Percentiles rank a stretch among this genome's conserved stretches.
These are phyloP conservation scores for Propithecus perrieri DNA, from an alignment of 2,797 vertebrate genomes.

Conservation along the genomic window DNA sequence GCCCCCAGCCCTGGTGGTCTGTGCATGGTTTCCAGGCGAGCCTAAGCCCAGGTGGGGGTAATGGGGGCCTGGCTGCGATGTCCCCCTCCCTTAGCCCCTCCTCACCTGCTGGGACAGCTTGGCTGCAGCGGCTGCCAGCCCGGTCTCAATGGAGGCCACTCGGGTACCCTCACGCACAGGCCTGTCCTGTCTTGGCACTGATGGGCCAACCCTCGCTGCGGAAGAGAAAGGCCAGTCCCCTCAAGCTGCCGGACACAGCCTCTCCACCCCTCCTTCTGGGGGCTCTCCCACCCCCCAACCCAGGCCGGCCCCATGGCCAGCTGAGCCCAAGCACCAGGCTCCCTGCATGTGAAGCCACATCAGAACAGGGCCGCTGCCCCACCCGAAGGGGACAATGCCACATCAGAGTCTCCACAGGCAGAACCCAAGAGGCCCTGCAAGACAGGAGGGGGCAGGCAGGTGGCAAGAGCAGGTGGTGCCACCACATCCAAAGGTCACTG, in stretches of 20 bases:
- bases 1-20: background rate
- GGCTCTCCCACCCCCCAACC: background rate
- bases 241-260: fast-evolving
- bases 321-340: background rate
- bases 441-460: fast-evolving
- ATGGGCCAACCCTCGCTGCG: slow-evolving; percentile 95
- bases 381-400: background rate
- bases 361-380: background rate
- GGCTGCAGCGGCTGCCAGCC: slow-evolving; percentile 95
- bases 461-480: background rate
- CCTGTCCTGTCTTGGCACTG: slow-evolving; percentile 95
- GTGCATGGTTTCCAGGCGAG: background rate
- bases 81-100: background rate
- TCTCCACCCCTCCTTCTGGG: fast-evolving
- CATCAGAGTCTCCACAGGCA: background rate
- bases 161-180: slow-evolving; percentile 96
- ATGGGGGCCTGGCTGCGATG: fast-evolving
- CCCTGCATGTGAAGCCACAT: background rate
- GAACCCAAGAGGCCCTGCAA: background rate
- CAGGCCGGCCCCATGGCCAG: background rate
- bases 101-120: slow-evolving; percentile 98
- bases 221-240: slow-evolving; percentile 62
- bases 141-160: slow-evolving; percentile 97
- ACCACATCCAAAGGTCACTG: background rate
- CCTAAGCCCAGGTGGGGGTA: background rate